Percentiles rank a stretch among this genome's conserved stretches.
These are phyloP conservation scores for Piscicola geometra DNA, from an alignment of 2,888 invertebrate species.

Conservation along the genomic window DNA sequence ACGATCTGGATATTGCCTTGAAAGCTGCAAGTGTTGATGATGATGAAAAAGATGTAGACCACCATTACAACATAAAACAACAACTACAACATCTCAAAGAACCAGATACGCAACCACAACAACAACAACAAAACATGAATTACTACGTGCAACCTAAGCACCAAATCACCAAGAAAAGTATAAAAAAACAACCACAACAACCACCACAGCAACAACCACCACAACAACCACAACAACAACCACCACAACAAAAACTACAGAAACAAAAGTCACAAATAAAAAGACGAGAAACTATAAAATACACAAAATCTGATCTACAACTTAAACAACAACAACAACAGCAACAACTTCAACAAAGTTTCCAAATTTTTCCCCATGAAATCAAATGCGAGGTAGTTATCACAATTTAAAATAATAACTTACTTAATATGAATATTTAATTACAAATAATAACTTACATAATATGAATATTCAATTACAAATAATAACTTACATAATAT, in stretches of 20 bases:
- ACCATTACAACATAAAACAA: not conserved
- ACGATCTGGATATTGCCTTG: not conserved
- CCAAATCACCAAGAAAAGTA: too few species aligned
- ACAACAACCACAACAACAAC: not conserved
- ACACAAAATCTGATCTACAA: not conserved
- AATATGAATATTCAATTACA: too few species aligned
- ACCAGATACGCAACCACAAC: too few species aligned
- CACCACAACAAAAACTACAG: not conserved
- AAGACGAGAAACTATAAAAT: conserved; percentile 12
- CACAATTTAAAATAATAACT: too few species aligned
- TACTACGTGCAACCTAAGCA: too few species aligned
- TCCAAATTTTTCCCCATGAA: not conserved
- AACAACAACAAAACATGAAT: too few species aligned
- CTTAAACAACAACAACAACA: not conserved
- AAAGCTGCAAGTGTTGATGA: not conserved
- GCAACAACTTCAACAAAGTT: not conserved
- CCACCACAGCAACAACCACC: not conserved
- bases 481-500: too few species aligned
- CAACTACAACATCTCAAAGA: not conserved
- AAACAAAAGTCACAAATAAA: not conserved
- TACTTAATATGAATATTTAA: too few species aligned
- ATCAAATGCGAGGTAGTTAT: not conserved
- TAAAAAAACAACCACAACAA: not conserved
- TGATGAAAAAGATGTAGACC: not conserved
- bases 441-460: too few species aligned